phyloP scores from a whole-genome alignment of 2,797 vertebrate genomes.

The Schizothorax lantsangensis region DNA sequence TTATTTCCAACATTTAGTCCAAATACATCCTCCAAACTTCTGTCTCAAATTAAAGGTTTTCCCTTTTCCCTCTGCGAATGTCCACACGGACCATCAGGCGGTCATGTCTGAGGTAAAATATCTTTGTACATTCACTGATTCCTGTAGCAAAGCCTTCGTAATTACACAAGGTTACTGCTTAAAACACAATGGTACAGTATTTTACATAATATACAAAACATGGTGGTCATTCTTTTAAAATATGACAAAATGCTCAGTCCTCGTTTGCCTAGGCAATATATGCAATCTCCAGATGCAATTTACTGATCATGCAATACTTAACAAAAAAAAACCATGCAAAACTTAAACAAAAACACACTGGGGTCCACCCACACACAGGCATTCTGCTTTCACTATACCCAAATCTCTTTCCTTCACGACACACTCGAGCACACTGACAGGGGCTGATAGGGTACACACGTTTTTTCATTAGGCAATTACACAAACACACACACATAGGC shows the following conservation, averaged over 20 bases:
- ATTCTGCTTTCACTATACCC: conserved; percentile 48
- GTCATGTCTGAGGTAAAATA: conserved; percentile 60
- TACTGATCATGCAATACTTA: conserved; percentile 20
- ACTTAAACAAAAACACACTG: conserved; percentile 51
- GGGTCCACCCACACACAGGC: conserved; percentile 54
- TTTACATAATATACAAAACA: conserved; percentile 15
- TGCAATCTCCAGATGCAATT: not conserved
- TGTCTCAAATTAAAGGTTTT: conserved; percentile 61
- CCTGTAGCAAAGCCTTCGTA: not conserved
- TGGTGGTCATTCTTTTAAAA: conserved; percentile 7
- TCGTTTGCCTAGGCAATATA: conserved; percentile 19
- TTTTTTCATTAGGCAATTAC: conserved; percentile 25
- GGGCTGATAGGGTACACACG: conserved; percentile 50
- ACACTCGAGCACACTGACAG: conserved; percentile 54
- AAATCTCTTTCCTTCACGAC: conserved; percentile 53
- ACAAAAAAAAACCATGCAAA: conserved; percentile 10
- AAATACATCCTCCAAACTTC: conserved; percentile 56
- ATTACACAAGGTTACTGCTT: not conserved
- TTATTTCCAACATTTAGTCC: conserved; percentile 69
- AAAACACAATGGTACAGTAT: not conserved
- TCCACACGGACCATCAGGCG: conserved; percentile 60
- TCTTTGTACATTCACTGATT: conserved; percentile 22
- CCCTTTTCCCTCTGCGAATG: conserved; percentile 57
- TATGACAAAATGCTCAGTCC: not conserved
- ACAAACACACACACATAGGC: conserved; percentile 38